Evolutionary conservation across 2,888 invertebrate species (phyloP), one percentile per base, ranked within the genome.

Genomic region (Stictocephala bisonia): DNA sequence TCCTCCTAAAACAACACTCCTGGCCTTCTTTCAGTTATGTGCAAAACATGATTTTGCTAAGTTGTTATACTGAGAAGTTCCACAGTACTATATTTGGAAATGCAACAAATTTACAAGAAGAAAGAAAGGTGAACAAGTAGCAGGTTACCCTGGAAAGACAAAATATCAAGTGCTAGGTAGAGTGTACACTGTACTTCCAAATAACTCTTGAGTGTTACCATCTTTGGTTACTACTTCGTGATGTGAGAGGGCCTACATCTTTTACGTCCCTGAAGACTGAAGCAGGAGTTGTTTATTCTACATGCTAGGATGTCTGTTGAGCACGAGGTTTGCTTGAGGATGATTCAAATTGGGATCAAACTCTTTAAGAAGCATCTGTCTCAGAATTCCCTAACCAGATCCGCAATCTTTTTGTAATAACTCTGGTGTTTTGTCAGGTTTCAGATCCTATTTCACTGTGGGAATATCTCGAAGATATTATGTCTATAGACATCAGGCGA

Each of bases 251-350:
- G n/a, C n/a, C n/a, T n/a, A n/a, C n/a, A n/a, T n/a, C n/a, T n/a
- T n/a, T n/a, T n/a, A n/a, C n/a, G n/a, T 75, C 76, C 68, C 74
- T 83, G 27, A 80, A 78, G 79, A 83, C 76, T 13, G 78, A 82
- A 13, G 75, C 83, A 68, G 80, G 80, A 20, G 72, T 74, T 31
- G 51, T 78, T 27, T 72, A 76, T 74, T 44, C 48, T 41, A 82
- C 81, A 20, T 84, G 78, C 73, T 72, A 80, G 35, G 40, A 77
- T 56, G 81, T 81, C 40, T 82, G 82, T 76, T 69, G 79, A 70
- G 74, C 72, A n/a, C 48, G 77, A 24, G 79, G 81, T 15, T 76
- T n/a, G n/a, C n/a, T n/a, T n/a, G n/a, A n/a, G n/a, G n/a, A n/a
- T n/a, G n/a, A n/a, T n/a, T n/a, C n/a, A n/a, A n/a, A n/a, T n/a